Conservation (phyloP, 1,140 invertebrate genomes). For the Heliconius himera region DNA sequence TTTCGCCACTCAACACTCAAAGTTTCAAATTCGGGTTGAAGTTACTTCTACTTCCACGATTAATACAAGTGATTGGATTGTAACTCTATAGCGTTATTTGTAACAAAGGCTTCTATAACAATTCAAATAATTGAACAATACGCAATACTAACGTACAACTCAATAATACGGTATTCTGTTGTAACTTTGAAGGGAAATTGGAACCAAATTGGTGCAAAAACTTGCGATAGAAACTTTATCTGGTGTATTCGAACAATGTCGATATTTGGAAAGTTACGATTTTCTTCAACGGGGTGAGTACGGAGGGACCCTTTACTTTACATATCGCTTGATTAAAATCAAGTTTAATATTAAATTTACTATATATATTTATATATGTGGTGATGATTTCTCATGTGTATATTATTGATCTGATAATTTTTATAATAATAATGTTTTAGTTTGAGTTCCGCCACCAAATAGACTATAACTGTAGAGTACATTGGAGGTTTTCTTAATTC, state of each 20-base stretch:
- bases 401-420: background rate
- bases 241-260: background rate
- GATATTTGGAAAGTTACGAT: background rate
- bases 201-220: slow-evolving; percentile 10
- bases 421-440: no score
- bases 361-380: no score
- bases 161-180: background rate
- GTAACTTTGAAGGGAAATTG: background rate
- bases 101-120: background rate
- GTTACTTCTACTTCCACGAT: no score
- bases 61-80: no score
- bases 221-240: background rate
- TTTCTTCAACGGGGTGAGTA: background rate
- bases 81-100: no score
- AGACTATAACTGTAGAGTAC: no score
- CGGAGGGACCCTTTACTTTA: background rate
- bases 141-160: background rate
- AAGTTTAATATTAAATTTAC: background rate
- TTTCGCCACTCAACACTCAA: no score
- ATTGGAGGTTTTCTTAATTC: no score
- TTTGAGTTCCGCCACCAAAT: no score
- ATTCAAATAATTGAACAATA: background rate
- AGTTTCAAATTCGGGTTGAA: no score
- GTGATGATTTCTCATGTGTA: background rate
- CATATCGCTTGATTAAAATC: slow-evolving; percentile 6